Percentiles rank a stretch among this genome's conserved stretches.
phyloP scores from a whole-genome alignment of 2,113 vertebrate genomes.

The Sebastes schlegelii region DNA sequence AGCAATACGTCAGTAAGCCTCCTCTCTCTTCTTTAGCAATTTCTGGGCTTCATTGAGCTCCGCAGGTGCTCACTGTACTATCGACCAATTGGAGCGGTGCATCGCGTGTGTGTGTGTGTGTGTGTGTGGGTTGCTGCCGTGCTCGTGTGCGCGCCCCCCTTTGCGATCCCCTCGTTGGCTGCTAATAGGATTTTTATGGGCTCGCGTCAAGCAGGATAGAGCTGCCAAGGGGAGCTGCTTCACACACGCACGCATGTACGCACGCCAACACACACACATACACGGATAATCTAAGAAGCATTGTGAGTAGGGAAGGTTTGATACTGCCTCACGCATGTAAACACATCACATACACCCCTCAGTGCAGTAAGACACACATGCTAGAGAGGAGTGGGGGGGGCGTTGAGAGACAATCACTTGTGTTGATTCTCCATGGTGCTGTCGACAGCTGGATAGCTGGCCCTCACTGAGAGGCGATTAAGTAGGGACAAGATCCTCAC shows the following conservation, averaged over 20 bases:
- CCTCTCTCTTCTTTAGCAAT: slow-evolving; percentile 54
- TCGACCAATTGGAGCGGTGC: slow-evolving; percentile 53
- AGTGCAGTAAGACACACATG: slow-evolving; percentile 43
- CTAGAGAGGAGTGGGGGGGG: neutral
- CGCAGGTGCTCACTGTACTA: slow-evolving; percentile 64
- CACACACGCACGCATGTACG: slow-evolving; percentile 40
- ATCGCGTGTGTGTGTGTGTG: slow-evolving; percentile 38
- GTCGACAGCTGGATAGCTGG: slow-evolving; percentile 62
- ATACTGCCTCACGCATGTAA: slow-evolving; percentile 40
- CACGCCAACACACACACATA: slow-evolving; percentile 45
- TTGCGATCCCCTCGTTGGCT: slow-evolving; percentile 67
- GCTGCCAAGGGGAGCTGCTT: slow-evolving; percentile 61
- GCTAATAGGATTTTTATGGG: slow-evolving; percentile 84
- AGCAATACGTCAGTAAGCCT: slow-evolving; percentile 67
- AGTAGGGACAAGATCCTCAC: slow-evolving; percentile 52
- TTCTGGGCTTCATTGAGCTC: slow-evolving; percentile 45
- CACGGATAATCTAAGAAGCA: slow-evolving; percentile 47
- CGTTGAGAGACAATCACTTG: slow-evolving; percentile 71
- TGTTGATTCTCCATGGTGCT: slow-evolving; percentile 75
- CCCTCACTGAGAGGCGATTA: slow-evolving; percentile 42
- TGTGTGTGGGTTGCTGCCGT: slow-evolving; percentile 31
- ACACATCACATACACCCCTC: slow-evolving; percentile 34
- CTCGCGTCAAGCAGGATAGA: slow-evolving; percentile 74
- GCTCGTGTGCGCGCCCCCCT: slow-evolving; percentile 51
- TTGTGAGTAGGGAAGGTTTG: slow-evolving; percentile 39